Base-by-base conservation (phyloP, 2,797 vertebrate species). In the Anolis apletophallus region DNA sequence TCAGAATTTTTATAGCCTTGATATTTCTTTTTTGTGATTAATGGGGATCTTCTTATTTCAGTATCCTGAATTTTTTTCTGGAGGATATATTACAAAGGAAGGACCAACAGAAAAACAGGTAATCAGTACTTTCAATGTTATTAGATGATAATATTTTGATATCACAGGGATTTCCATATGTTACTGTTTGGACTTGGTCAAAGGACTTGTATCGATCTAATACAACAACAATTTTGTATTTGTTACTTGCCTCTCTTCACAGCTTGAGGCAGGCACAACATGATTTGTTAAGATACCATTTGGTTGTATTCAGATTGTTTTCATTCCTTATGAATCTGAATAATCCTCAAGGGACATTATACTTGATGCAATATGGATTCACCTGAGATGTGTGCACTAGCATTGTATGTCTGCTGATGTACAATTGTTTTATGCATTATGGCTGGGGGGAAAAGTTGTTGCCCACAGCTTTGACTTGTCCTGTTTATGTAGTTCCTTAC, bases 81-180 rank as follows among this genome's bases (percentile, higher is more conserved):
- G 96, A 88, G 98, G 99, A 83, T n/a, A 93, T 72, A 98, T 99
- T 96, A 95, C 98, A 83, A 97, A 97, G 93, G 94, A 97, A 46
- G 99, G 99, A 93, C 99, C 99, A 89, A 99, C 97, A 67, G 97
- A 97, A 89, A 98, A 98, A 91, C 99, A 99, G 98, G 99, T 99
- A 95, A 90, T 32, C 54, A 77, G 9, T 69, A 69, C 6, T 55
- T 76, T 64, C 14, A n/a, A 88, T 2, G 1, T 87, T 91, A 78
- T 3, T 71, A 83, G 16, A 21, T 1, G 73, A 59, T 67, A 40
- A 32, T 10, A 5, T 67, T 90, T 69, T 83, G 29, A 13, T 7
- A 40, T 69, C 46, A 46, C 6, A 3, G 21, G 34, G 52, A 86
- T 81, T 89, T n/a, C 74, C 89, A 23, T 14, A 72, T 71, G 34